Percentiles rank a stretch among this genome's conserved stretches.
These are phyloP conservation scores for Dexiosoma caninum DNA, from an alignment of 2,888 invertebrate species.

Conservation along the genomic window DNA sequence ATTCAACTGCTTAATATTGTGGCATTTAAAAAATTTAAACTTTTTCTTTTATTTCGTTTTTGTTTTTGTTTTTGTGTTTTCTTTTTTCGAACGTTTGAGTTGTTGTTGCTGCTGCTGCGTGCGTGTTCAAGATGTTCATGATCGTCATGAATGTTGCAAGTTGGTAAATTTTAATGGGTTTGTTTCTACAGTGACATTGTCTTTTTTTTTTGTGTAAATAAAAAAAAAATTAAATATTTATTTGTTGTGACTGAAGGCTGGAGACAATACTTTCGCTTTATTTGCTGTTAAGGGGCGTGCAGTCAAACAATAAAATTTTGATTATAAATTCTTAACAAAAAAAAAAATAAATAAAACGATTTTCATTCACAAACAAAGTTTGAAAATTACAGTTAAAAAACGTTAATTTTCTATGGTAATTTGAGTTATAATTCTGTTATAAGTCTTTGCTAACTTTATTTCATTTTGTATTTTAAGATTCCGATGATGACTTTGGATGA, in stretches of 20 bases:
- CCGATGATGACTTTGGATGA: no score
- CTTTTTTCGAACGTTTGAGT: not conserved
- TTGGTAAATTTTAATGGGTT: constrained; percentile 42
- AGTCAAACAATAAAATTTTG: no score
- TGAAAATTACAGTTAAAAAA: no score
- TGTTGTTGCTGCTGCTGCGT: not conserved
- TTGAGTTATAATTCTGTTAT: no score
- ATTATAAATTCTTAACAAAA: no score
- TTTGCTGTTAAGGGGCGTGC: not conserved
- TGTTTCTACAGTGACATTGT: constrained; percentile 45
- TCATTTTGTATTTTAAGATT: no score
- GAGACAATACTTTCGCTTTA: constrained; percentile 39
- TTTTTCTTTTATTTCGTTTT: not conserved
- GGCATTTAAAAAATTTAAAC: not conserved
- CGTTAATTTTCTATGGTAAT: no score
- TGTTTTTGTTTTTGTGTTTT: not conserved
- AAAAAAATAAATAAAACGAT: no score
- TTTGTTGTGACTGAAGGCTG: not conserved
- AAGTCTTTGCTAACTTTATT: no score
- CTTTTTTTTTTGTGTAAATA: not conserved
- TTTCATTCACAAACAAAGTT: no score
- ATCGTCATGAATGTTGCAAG: constrained; percentile 21
- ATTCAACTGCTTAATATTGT: not conserved
- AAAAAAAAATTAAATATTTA: not conserved
- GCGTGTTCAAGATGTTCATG: constrained; percentile 4